These are phyloP conservation scores for Artibeus jamaicensis DNA, from an alignment of 2,797 vertebrate genomes.

Conservation along the genomic window DNA sequence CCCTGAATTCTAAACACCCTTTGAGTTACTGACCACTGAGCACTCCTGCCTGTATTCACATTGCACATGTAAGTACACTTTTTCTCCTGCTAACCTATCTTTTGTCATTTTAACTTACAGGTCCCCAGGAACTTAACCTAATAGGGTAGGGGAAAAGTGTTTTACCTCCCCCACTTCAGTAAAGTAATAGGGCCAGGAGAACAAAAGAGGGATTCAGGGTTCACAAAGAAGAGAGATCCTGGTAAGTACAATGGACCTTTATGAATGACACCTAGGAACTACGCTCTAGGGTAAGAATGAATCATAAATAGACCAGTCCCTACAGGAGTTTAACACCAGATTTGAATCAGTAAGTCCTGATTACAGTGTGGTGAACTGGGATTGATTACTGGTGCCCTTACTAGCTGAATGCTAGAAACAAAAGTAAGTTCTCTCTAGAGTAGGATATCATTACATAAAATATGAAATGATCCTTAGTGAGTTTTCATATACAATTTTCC, in stretches of 20 bases:
- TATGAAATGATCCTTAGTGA: neutral
- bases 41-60: neutral
- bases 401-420: neutral
- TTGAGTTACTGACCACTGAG: neutral
- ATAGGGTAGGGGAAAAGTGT: neutral
- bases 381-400: neutral
- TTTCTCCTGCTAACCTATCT: neutral
- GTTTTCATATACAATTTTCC: neutral
- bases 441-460: neutral
- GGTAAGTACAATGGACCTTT: neutral
- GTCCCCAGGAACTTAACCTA: neutral
- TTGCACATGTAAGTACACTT: neutral
- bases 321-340: neutral
- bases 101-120: neutral
- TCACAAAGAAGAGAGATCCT: neutral
- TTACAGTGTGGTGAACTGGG: neutral
- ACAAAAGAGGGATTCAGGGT: neutral
- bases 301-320: neutral
- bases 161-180: neutral
- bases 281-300: neutral
- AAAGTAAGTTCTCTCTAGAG: neutral
- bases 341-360: neutral
- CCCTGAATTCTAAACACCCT: neutral
- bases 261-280: neutral
- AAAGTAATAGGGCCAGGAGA: neutral